Conservation (phyloP, 1,140 invertebrate species). For the Lasioglossum albipes region DNA sequence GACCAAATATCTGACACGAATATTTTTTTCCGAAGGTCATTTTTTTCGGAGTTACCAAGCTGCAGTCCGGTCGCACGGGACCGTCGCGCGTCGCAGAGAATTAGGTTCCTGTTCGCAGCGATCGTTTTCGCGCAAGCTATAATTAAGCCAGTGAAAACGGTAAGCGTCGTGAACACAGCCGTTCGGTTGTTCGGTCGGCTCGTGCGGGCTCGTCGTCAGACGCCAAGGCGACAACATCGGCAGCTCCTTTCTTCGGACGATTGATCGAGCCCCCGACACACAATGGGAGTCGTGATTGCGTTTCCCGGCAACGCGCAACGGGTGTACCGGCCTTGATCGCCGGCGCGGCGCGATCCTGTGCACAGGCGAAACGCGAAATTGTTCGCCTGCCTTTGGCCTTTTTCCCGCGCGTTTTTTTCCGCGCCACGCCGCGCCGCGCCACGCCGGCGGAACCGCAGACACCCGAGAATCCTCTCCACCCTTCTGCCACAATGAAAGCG, state of each 20-base stretch:
- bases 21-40: too few relatives aligned
- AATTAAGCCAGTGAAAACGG: too few relatives aligned
- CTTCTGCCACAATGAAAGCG: slow-evolving; percentile 40
- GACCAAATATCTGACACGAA: too few relatives aligned
- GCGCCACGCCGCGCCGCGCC: not conserved
- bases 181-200: too few relatives aligned
- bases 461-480: not conserved
- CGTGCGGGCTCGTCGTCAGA: not conserved
- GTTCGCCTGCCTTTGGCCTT: slow-evolving; percentile 49
- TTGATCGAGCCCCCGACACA: not conserved
- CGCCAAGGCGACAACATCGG: not conserved
- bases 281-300: slow-evolving; percentile 26
- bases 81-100: too few relatives aligned
- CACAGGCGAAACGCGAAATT: slow-evolving; percentile 46
- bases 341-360: not conserved
- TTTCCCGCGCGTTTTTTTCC: slow-evolving; percentile 30
- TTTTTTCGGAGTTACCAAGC: too few relatives aligned
- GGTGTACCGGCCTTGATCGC: slow-evolving; percentile 43
- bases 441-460: slow-evolving; percentile 27
- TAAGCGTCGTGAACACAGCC: not conserved
- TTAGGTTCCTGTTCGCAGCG: too few relatives aligned
- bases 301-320: slow-evolving; percentile 7
- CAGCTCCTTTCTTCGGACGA: not conserved
- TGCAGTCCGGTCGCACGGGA: too few relatives aligned
- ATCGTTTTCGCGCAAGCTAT: too few relatives aligned